Conservation (phyloP, 35 echinoderm and acorn worm genomes). For the Apostichopus californicus region DNA sequence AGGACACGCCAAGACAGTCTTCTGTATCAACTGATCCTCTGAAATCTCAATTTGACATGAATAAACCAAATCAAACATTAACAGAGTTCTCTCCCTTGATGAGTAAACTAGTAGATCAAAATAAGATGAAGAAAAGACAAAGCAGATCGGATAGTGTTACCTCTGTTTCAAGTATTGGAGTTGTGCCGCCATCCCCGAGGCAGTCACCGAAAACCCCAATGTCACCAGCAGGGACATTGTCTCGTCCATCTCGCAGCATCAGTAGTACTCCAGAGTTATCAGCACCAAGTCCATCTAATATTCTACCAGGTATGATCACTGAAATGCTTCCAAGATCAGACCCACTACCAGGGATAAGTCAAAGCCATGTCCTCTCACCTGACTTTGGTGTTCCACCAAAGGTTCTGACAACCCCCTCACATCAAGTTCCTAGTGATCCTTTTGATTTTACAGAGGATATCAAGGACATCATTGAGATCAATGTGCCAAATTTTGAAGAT, state of each 20-base stretch:
- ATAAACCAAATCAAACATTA: slow-evolving; percentile 46
- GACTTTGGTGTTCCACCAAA: slow-evolving; percentile 25
- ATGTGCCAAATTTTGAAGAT: slow-evolving; percentile 57
- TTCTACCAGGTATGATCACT: slow-evolving; percentile 43
- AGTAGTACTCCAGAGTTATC: slow-evolving; percentile 54
- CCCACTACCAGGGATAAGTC: not conserved
- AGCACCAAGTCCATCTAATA: slow-evolving; percentile 55
- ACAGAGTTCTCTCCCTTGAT: slow-evolving; percentile 62
- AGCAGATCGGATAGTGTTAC: slow-evolving; percentile 75
- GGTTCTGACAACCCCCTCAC: slow-evolving; percentile 34
- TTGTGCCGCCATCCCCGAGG: slow-evolving; percentile 16
- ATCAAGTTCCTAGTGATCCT: slow-evolving; percentile 32
- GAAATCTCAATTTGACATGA: slow-evolving; percentile 55
- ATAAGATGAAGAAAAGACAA: slow-evolving; percentile 5
- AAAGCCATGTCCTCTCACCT: not conserved
- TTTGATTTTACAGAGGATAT: slow-evolving; percentile 53
- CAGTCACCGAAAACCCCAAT: slow-evolving; percentile 43
- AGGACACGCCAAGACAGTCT: not conserved
- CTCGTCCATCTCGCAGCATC: slow-evolving; percentile 41
- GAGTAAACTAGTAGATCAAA: slow-evolving; percentile 24
- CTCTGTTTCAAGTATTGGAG: slow-evolving; percentile 64
- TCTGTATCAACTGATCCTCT: slow-evolving; percentile 35
- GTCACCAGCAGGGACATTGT: slow-evolving; percentile 2
- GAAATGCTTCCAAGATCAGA: slow-evolving; percentile 41
- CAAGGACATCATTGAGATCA: slow-evolving; percentile 45